Base-by-base conservation (phyloP, 2,113 vertebrate species). In the Microcebus ravelobensis region DNA sequence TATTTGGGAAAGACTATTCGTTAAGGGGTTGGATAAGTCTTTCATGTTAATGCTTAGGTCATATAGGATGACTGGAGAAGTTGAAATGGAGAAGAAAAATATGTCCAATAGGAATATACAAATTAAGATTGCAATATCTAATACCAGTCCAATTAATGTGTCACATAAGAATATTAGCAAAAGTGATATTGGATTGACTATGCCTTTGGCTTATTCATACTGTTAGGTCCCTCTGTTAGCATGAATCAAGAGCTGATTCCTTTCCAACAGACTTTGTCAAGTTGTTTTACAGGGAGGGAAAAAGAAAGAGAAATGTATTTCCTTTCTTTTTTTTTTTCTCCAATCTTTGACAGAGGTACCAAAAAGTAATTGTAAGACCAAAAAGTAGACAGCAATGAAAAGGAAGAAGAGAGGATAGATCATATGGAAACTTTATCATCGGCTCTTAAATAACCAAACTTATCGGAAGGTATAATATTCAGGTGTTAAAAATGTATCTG, bases 301-400 rank as follows among this genome's bases (percentile, higher is more conserved):
- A 50, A 86, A 92, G 77, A 93, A 88, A 82, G 42, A 83, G 59
- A 65, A 81, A 90, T 84, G n/a, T 48, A 83, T 89, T 96, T 89
- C 52, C 45, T 67, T 79, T 85, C 27, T 27, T 80, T 93, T 48
- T 42, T 39, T n/a, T 71, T 45, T 94, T 79, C 20, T 77, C 61
- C 52, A 21, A 57, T 48, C 59, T 96, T 88, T 77, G 36, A 74
- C 76, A 91, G 45, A 82, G 45, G 23, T 36, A 80, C 52, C 0
- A 7, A 73, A 74, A 89, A 90, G 17, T 74, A 96, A 80, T 68
- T 63, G 70, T 39, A 76, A 79, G 70, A 55, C 39, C 42, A 68
- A 94, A 79, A 83, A 52, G 12, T 15, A 94, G 65, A 87, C 13
- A 79, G 6, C n/a, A 61, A 29, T 50, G 45, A 81, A 63, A 94